A percentile compares a stretch with the other conserved stretches of the same genome.
Conservation (phyloP, 2,797 vertebrate species). For the Alexandromys oeconomus region DNA sequence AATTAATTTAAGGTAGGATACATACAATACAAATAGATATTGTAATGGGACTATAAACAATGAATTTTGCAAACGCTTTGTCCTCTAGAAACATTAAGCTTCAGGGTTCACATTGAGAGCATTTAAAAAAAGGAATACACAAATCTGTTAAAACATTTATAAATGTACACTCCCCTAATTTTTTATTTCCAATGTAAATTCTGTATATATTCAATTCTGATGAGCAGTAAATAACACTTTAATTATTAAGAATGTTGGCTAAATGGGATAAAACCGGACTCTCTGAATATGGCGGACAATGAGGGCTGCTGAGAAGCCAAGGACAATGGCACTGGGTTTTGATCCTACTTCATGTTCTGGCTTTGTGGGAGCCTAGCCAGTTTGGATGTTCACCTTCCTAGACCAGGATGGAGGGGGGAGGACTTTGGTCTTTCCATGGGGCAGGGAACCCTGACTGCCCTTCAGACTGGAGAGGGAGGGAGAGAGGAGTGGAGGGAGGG, state of each 20-base stretch:
- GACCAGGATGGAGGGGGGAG: too few species aligned
- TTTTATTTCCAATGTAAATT: neutral
- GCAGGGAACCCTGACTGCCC: too few species aligned
- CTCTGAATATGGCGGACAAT: too few species aligned
- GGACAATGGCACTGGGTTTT: too few species aligned
- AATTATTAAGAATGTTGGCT: neutral
- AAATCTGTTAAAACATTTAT: constrained; percentile 36
- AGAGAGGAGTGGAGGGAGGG: too few species aligned
- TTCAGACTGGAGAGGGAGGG: too few species aligned
- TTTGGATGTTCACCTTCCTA: too few species aligned
- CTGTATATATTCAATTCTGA: neutral
- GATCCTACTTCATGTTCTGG: too few species aligned
- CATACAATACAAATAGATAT: neutral
- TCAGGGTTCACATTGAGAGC: neutral
- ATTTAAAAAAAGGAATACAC: neutral
- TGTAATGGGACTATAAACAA: neutral
- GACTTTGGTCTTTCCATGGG: too few species aligned
- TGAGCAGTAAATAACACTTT: neutral
- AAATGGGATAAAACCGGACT: too few species aligned
- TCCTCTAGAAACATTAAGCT: constrained; percentile 15
- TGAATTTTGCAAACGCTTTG: neutral
- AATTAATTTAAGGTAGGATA: constrained; percentile 26
- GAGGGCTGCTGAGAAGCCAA: too few species aligned
- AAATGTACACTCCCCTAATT: neutral
- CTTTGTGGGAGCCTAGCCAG: too few species aligned